Evolutionary conservation across 2,113 vertebrate species (phyloP).

Genomic region (Megaleporinus macrocephalus): DNA sequence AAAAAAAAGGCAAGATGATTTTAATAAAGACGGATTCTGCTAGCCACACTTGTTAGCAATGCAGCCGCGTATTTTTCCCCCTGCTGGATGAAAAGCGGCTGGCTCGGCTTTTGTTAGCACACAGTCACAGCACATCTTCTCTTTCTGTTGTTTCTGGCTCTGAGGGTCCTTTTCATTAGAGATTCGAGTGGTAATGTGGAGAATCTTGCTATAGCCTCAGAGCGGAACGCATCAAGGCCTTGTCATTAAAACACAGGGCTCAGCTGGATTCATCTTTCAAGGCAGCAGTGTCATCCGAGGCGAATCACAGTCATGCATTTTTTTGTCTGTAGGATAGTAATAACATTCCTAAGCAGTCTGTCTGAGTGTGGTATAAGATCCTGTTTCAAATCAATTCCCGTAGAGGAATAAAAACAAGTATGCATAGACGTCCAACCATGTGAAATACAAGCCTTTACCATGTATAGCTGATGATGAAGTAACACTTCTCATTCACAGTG

Average conservation of each 20-base stretch:
- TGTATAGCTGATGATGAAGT: not conserved
- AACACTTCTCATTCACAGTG: not conserved
- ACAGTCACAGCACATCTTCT: constrained; percentile 19
- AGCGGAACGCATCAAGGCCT: not conserved
- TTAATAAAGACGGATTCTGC: constrained; percentile 57
- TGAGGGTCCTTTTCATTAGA: constrained; percentile 46
- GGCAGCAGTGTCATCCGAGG: not conserved
- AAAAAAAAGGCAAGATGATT: constrained; percentile 46
- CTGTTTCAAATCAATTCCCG: not conserved
- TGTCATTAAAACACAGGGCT: not conserved
- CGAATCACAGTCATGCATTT: not conserved
- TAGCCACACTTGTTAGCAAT: constrained; percentile 49
- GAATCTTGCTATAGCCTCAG: not conserved
- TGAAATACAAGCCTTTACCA: not conserved
- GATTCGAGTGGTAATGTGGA: constrained; percentile 16
- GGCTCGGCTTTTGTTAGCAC: constrained; percentile 37
- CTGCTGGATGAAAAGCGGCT: constrained; percentile 30
- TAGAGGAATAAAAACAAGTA: not conserved
- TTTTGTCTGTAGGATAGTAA: not conserved
- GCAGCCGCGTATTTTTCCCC: not conserved
- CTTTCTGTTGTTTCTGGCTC: constrained; percentile 20
- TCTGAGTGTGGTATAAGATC: not conserved
- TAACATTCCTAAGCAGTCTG: not conserved
- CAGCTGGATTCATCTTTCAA: not conserved
- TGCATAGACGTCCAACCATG: not conserved